Base-by-base conservation (phyloP, 2,797 vertebrate species). In the Lateolabrax maculatus region DNA sequence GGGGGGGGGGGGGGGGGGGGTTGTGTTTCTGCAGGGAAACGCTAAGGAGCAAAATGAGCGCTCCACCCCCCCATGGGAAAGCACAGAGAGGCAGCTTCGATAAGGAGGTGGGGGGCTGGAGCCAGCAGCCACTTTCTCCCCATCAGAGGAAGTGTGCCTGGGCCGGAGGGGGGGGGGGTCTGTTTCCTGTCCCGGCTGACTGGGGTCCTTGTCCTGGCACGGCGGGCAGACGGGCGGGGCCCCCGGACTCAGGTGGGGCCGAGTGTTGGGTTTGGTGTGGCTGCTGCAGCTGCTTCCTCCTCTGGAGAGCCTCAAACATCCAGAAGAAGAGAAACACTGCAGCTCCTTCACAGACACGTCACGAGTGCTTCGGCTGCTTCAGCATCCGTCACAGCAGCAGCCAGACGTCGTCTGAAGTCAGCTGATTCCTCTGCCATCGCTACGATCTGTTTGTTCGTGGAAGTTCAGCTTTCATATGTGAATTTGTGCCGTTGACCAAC, bases 171-270 rank as follows among this genome's bases (percentile, higher is more conserved):
- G 51, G 0, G 0, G 46, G 71, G 71, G 74, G 76, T 87, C 84
- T 60, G 81, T 82, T 94, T 93, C 91, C 92, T 92, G 90, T 62
- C 77, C 72, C 7, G 44, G 72, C 81, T 89, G 87, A 93, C 88
- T 90, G 71, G 85, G 80, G 80, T 82, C 83, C 85, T 92, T 91
- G 88, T 93, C 79, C 77, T 77, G 76, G 52, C 43, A 27, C 58
- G 16, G 58, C 16, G 63, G 70, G 78, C 78, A 86, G 89, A 91
- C 80, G 76, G 88, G 90, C 6, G 84, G 83, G 83, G 90, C 56
- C 71, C 66, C 63, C 15, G 8, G 70, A 61, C 69, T 55, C 78
- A 82, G 87, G 84, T 81, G 87, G 84, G 77, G 75, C 48, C 13
- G 29, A 72, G 67, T 72, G 71, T 87, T 89, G 77, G 18, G 34